A percentile compares a stretch with the other conserved stretches of the same genome.
These are phyloP conservation scores for Xiphophorus hellerii DNA, from an alignment of 2,113 vertebrate genomes.

Conservation along the genomic window DNA sequence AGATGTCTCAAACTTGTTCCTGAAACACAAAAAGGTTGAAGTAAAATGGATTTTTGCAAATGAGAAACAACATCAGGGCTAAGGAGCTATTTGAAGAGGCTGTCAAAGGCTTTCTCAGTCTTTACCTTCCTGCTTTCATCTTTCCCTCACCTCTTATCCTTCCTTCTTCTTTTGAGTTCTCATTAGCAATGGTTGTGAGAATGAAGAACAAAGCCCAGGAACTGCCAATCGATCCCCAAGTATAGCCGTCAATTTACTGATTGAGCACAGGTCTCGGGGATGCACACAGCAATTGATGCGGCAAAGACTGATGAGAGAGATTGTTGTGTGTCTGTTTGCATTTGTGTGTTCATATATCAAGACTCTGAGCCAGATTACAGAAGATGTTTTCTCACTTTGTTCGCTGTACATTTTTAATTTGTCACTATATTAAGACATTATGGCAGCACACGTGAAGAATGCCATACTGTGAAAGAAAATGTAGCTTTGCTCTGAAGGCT, in stretches of 20 bases:
- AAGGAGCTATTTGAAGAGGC: slow-evolving; percentile 66
- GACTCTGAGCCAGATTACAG: slow-evolving; percentile 35
- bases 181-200: slow-evolving; percentile 71
- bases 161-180: slow-evolving; percentile 55
- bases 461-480: background rate
- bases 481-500: background rate
- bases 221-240: slow-evolving; percentile 69
- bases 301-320: slow-evolving; percentile 66
- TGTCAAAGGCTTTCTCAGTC: slow-evolving; percentile 70
- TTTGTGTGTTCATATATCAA: slow-evolving; percentile 41
- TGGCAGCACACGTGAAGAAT: background rate
- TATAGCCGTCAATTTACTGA: slow-evolving; percentile 68
- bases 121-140: slow-evolving; percentile 67
- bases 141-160: slow-evolving; percentile 52
- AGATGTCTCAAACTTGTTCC: slow-evolving; percentile 25
- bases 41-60: slow-evolving; percentile 62
- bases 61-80: slow-evolving; percentile 68
- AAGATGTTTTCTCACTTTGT: slow-evolving; percentile 42
- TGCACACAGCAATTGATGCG: slow-evolving; percentile 49
- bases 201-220: slow-evolving; percentile 68
- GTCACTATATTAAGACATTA: slow-evolving; percentile 11
- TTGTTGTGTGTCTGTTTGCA: slow-evolving; percentile 33
- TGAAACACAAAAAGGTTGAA: slow-evolving; percentile 30
- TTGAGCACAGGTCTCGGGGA: slow-evolving; percentile 59
- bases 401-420: slow-evolving; percentile 37